A percentile compares a stretch with the other conserved stretches of the same genome.
phyloP scores from a whole-genome alignment of 2,113 vertebrate genomes.

The Beaufortia kweichowensis region DNA sequence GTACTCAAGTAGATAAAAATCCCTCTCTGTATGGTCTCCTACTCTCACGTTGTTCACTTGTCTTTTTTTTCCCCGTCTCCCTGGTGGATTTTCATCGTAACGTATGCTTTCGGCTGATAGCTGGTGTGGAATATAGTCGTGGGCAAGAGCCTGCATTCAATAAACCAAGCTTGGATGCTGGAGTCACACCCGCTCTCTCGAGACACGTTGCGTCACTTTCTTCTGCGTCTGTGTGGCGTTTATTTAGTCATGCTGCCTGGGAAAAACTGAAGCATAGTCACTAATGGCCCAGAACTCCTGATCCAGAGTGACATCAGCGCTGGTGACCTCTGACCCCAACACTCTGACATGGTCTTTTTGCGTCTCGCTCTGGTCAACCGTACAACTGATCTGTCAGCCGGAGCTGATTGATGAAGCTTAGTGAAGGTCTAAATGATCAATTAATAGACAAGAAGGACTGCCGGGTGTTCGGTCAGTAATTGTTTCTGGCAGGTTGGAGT shows the following conservation, averaged over 20 bases:
- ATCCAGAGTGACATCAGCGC: conserved; percentile 29
- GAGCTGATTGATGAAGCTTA: conserved; percentile 31
- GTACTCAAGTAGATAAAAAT: too few relatives aligned
- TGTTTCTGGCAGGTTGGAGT: neutral
- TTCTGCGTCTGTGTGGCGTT: conserved; percentile 12
- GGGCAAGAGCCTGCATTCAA: neutral
- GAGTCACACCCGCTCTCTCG: conserved; percentile 41
- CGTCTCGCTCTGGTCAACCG: neutral
- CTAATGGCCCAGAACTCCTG: neutral
- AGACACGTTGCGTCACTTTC: conserved; percentile 38
- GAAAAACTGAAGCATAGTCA: neutral
- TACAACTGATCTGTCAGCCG: neutral
- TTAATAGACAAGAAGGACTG: conserved; percentile 8
- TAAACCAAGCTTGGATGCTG: conserved; percentile 1
- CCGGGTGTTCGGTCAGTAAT: neutral
- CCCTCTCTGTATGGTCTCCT: neutral
- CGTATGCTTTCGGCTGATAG: neutral
- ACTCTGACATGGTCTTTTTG: conserved; percentile 30
- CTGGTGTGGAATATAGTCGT: neutral
- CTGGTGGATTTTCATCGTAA: neutral
- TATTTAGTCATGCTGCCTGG: conserved; percentile 12
- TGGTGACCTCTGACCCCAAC: conserved; percentile 35
- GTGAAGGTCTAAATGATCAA: conserved; percentile 29
- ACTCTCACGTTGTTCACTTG: conserved; percentile 7
- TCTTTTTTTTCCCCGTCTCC: neutral